Evolutionary conservation across 2,888 invertebrate species (phyloP).

Genomic region (Mesorhabditis belari): DNA sequence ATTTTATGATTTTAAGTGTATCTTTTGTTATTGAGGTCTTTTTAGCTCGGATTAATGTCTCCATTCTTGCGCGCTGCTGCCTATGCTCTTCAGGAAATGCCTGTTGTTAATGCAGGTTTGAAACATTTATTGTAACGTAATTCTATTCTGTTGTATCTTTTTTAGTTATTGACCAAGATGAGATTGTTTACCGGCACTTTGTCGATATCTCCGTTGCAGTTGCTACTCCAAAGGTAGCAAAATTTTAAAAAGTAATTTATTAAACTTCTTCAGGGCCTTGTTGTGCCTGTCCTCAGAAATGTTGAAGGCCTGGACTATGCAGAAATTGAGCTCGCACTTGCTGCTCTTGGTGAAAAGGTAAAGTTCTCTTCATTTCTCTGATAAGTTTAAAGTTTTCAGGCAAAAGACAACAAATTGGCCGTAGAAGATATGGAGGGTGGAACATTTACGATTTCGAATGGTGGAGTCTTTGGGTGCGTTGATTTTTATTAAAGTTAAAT

Average conservation of each 20-base stretch:
- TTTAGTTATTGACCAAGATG: constrained; percentile 77
- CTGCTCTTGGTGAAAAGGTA: constrained; percentile 84
- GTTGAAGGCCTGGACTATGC: constrained; percentile 83
- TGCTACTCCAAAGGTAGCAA: constrained; percentile 76
- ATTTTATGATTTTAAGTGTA: constrained; percentile 59
- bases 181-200: constrained; percentile 84
- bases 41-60: constrained; percentile 85
- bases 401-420: constrained; percentile 73
- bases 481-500: constrained; percentile 80
- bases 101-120: constrained; percentile 79
- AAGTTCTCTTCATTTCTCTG: constrained; percentile 57
- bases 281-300: constrained; percentile 34
- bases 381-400: constrained; percentile 70
- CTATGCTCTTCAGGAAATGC: constrained; percentile 85
- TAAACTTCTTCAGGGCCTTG: constrained; percentile 6
- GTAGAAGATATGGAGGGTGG: constrained; percentile 99
- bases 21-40: constrained; percentile 63
- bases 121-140: not conserved
- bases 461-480: constrained; percentile 83
- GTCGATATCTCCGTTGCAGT: constrained; percentile 98
- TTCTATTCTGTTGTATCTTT: not conserved
- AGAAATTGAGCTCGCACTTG: constrained; percentile 84
- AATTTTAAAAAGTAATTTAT: not conserved
- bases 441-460: constrained; percentile 97
- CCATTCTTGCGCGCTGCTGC: constrained; percentile 87